Percentiles rank a stretch among this genome's conserved stretches.
These are phyloP conservation scores for Trinorchestia longiramus DNA, from an alignment of 1,140 invertebrate species.

Conservation along the genomic window DNA sequence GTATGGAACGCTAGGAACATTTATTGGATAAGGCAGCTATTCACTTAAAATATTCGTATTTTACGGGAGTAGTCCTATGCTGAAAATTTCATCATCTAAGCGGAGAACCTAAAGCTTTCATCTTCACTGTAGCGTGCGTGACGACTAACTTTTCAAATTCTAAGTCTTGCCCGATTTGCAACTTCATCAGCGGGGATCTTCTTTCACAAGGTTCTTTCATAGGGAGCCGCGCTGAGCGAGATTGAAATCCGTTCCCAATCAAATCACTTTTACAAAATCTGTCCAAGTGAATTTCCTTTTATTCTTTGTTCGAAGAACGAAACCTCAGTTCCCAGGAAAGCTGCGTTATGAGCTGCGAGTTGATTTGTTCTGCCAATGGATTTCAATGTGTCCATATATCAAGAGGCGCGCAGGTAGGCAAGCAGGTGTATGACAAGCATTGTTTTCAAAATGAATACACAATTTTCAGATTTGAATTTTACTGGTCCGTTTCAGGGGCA, in stretches of 20 bases:
- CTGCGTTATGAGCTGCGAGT: background rate
- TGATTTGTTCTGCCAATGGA: background rate
- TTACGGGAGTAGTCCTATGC: background rate
- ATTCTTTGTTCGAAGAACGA: constrained; percentile 2
- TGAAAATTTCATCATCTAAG: background rate
- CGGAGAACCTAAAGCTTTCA: background rate
- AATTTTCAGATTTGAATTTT: background rate
- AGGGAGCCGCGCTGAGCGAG: background rate
- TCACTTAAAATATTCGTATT: background rate
- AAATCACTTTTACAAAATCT: constrained; percentile 42
- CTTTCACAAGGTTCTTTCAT: constrained; percentile 1
- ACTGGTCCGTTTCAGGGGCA: background rate
- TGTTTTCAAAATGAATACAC: background rate
- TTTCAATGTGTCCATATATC: background rate
- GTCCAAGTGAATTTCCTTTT: constrained; percentile 29
- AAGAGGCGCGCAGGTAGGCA: background rate
- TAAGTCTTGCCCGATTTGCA: background rate
- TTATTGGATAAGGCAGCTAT: background rate
- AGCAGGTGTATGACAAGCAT: background rate
- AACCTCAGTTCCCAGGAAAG: background rate
- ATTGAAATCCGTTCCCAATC: constrained; percentile 47
- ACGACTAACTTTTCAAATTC: background rate
- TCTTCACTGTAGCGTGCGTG: background rate
- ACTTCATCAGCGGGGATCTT: constrained; percentile 27
- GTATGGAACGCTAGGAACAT: no score